phyloP scores from a whole-genome alignment of 2,113 vertebrate species.

The Orthonyx spaldingii region DNA sequence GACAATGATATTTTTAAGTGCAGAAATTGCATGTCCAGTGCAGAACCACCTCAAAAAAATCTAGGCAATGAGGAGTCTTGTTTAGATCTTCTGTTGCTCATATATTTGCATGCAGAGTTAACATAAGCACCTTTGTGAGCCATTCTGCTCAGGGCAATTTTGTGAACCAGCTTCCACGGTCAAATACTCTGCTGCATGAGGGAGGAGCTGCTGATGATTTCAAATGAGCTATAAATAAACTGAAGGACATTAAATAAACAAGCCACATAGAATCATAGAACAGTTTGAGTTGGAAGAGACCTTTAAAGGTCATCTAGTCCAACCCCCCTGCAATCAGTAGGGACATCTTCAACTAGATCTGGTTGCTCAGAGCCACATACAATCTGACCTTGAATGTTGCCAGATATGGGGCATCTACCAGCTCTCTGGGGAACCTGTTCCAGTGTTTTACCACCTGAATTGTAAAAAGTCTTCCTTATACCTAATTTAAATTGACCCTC shows the following conservation, averaged over 20 bases:
- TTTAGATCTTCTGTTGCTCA: neutral
- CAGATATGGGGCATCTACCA: neutral
- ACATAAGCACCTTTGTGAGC: neutral
- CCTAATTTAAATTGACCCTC: neutral
- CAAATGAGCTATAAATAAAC: constrained; percentile 57
- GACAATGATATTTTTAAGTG: neutral
- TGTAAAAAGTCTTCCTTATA: neutral
- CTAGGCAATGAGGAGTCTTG: neutral
- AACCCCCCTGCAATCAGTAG: neutral
- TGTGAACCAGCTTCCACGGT: constrained; percentile 6
- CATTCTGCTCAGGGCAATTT: neutral
- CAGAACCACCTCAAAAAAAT: neutral
- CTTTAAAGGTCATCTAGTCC: neutral
- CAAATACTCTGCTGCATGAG: constrained; percentile 20
- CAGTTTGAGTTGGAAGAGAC: neutral
- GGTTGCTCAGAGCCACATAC: neutral
- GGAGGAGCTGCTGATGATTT: constrained; percentile 14
- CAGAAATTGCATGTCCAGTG: neutral
- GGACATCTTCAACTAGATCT: neutral
- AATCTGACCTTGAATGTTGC: neutral
- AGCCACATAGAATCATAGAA: neutral
- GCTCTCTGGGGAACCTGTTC: neutral
- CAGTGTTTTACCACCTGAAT: neutral
- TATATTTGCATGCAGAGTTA: neutral
- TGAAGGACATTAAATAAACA: constrained; percentile 13